Evolutionary conservation across 1,140 invertebrate genomes (phyloP), one percentile per base, ranked within the genome.

Genomic region (Brachionus plicatilis): DNA sequence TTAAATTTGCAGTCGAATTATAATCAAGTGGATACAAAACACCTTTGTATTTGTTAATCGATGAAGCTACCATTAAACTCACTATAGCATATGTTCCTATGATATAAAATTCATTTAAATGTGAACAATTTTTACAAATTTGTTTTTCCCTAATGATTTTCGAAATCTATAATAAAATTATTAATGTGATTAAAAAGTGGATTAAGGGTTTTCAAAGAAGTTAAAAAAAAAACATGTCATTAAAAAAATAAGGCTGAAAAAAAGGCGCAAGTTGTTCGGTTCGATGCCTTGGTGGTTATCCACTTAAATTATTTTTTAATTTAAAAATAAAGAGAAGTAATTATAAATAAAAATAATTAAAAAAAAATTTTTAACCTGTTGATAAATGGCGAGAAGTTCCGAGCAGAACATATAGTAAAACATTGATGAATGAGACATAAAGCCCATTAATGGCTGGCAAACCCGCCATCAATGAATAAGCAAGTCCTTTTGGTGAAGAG

Each of bases 341-440:
- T 37, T 37, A 7, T 37, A 6, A 37, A 37, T 37, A 37, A 37
- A 37, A 37, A 7, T 0, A 37, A 7, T 37, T 37, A 3, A 24
- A 24, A 24, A 24, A 24, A 24, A 24, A 24, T 37, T 37, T 70
- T 3, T 43, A 37, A 91, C 96, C 96, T 90, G 97, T 94, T 1
- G 96, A 97, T 20, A 95, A 93, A 87, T 98, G 96, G 65, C 92
- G 92, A 1, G 96, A 97, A 8, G 96, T 97, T 37, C 95, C 96
- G 80, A 98, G 92, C 65, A 98, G 90, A 72, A 94, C 92, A 88
- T 98, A 98, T 5, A 96, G 90, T 0, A 98, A 88, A 0, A 95
- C 93, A 2, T 96, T 95, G 89, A 97, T 96, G 86, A 98, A 95
- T 0, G 95, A 95, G 92, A 96, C 96, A 88, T 97, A 97, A 2